A percentile compares a stretch with the other conserved stretches of the same genome.
Evolutionary conservation across 1,140 invertebrate species (phyloP).

Genomic region (Drosophila subpulchrella): DNA sequence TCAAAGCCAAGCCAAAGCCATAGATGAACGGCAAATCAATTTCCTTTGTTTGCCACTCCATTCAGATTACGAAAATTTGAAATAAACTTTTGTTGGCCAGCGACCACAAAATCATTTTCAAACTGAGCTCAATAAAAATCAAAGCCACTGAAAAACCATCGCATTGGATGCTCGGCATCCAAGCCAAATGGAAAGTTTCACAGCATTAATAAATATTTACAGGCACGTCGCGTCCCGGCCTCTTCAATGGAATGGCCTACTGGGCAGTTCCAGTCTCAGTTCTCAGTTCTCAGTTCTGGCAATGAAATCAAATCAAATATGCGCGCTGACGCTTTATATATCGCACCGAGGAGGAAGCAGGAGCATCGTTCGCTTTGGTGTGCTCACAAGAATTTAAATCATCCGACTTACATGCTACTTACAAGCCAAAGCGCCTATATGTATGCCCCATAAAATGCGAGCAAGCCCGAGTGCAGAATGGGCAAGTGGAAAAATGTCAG

Average conservation of each 20-base stretch:
- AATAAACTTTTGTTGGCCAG: conserved; percentile 15
- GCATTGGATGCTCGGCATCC: conserved; percentile 37
- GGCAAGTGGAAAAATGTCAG: conserved; percentile 16
- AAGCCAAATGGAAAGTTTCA: conserved; percentile 55
- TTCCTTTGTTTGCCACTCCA: background rate
- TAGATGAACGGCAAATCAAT: conserved; percentile 9
- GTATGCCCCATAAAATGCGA: conserved; percentile 68
- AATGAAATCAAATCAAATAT: conserved; percentile 83
- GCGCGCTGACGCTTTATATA: conserved; percentile 72
- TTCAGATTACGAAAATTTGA: conserved; percentile 8
- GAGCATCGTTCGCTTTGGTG: conserved; percentile 41
- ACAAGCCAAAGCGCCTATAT: conserved; percentile 80
- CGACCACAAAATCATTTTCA: conserved; percentile 32
- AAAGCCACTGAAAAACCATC: conserved; percentile 49
- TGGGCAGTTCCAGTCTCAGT: conserved; percentile 36
- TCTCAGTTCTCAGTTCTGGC: conserved; percentile 40
- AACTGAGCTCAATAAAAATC: conserved; percentile 69
- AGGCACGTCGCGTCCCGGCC: conserved; percentile 68
- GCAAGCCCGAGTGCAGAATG: conserved; percentile 31
- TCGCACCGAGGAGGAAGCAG: conserved; percentile 24
- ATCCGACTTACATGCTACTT: conserved; percentile 79
- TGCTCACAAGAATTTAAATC: conserved; percentile 82
- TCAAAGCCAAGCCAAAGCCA: background rate
- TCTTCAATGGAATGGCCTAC: conserved; percentile 43
- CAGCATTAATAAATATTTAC: conserved; percentile 81